Conservation (phyloP, 92 coral and sea anemone species). For the Hydrozoanthus gracilis region DNA sequence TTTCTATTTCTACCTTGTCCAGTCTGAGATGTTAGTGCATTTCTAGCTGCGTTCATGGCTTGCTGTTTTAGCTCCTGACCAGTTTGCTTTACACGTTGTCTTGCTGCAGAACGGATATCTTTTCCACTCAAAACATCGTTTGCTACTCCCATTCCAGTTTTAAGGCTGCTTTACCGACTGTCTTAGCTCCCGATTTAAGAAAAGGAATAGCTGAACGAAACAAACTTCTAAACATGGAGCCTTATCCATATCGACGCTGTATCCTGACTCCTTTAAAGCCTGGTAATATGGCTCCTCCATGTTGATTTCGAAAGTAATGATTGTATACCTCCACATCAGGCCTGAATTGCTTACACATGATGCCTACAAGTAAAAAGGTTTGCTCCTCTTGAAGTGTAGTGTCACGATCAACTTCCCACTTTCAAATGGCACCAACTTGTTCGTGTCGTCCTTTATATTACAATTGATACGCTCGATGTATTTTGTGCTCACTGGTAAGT, state of each 20-base stretch:
- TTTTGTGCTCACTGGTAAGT: not conserved
- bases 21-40: not conserved
- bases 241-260: conserved; percentile 59
- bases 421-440: no score
- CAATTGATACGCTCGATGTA: not conserved
- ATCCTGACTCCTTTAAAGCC: conserved; percentile 48
- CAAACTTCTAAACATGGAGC: conserved; percentile 52
- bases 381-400: no score
- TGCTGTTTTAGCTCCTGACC: not conserved
- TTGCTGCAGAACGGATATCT: conserved; percentile 20
- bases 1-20: not conserved
- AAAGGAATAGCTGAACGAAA: conserved; percentile 56
- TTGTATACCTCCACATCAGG: not conserved
- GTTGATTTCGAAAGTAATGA: conserved; percentile 41
- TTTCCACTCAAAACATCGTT: conserved; percentile 34
- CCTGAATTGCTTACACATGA: not conserved
- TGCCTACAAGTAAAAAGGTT: not conserved
- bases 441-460: no score
- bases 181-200: not conserved
- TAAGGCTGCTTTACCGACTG: conserved; percentile 8
- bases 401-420: no score
- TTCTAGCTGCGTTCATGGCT: not conserved
- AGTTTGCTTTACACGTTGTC: conserved; percentile 12
- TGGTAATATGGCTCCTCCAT: conserved; percentile 49
- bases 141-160: not conserved